These are phyloP conservation scores for Pollenia angustigena DNA, from an alignment of 2,888 invertebrate genomes.

Conservation along the genomic window DNA sequence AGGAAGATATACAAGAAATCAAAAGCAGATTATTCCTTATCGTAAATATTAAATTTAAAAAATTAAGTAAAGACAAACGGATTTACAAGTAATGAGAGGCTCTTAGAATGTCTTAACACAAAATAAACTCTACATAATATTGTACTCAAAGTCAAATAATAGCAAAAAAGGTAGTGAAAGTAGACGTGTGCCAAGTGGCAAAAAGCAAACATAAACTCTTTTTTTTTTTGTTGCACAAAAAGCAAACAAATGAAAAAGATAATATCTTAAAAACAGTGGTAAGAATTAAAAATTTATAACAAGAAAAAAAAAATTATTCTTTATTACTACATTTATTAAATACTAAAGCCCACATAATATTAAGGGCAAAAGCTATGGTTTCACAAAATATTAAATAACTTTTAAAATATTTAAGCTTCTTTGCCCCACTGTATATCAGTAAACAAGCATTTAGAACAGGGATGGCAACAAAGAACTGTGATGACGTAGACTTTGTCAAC, in stretches of 20 bases:
- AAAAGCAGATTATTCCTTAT: not conserved
- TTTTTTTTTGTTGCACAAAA: not conserved
- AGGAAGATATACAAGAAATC: too few relatives aligned
- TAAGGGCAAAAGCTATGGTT: too few relatives aligned
- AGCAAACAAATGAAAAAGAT: too few relatives aligned
- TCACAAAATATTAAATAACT: too few relatives aligned
- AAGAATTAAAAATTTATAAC: too few relatives aligned
- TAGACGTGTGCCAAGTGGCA: conserved; percentile 54
- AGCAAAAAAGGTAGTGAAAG: conserved; percentile 25
- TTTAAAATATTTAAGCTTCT: not conserved
- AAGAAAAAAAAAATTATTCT: too few relatives aligned
- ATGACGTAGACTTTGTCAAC: conserved; percentile 30
- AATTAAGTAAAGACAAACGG: conserved; percentile 14
- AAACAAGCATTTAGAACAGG: conserved; percentile 46
- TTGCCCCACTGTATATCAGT: not conserved
- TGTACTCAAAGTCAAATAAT: conserved; percentile 26
- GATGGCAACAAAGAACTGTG: conserved; percentile 15
- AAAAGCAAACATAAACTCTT: conserved; percentile 52
- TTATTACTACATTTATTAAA: too few relatives aligned
- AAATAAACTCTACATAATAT: conserved; percentile 63
- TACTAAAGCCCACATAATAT: too few relatives aligned
- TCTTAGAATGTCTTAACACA: conserved; percentile 53
- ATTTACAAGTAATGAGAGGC: conserved; percentile 24
- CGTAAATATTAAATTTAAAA: conserved; percentile 2
- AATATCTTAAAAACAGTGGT: too few relatives aligned